Evolutionary conservation across 2,113 vertebrate genomes (phyloP), one percentile per base, ranked within the genome.

Genomic region (Oceanodroma tethys): DNA sequence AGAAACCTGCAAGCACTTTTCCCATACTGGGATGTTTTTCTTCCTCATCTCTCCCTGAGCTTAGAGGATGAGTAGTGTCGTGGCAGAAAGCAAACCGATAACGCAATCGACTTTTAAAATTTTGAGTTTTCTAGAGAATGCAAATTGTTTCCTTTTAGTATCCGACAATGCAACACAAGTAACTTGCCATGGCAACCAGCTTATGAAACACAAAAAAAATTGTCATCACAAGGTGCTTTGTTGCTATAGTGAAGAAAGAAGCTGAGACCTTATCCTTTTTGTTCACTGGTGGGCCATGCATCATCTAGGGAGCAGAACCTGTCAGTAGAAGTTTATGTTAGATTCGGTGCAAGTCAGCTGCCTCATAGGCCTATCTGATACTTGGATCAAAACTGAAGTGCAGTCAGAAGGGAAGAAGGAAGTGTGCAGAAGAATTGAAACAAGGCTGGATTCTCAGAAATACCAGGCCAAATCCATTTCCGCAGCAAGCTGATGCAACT

Each of bases 331-430:
- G 76, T 91, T 76, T 59, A 29, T 34, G 43, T 72, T 67, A 25
- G 1, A 56, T 82, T 75, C 4, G 3, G 14, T 79, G 68, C 70
- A 53, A 88, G 52, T 70, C 65, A 58, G 76, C 60, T 42, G 94
- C 66, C 62, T 95, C 3, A 1, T 74, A 70, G 52, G 67, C 78
- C 96, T 87, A 13, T 81, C 82, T 95, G 63, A 82, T 72, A 30
- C 76, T 90, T 81, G 85, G 67, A 94, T 91, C 66, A 92, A 81
- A 90, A 73, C 73, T 82, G 80, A 84, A 94, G 84, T 55, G 58
- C 71, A 75, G 86, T 92, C 86, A 90, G 81, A 89, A 93, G 88
- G 85, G 95, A 96, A 95, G 83, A 80, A 95, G 87, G 95, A 97
- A 93, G 81, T 90, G n/a, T 73, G 81, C 85, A 76, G 81, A 84